phyloP scores from a whole-genome alignment of 2,113 vertebrate genomes.

The Hippopotamus amphibius region DNA sequence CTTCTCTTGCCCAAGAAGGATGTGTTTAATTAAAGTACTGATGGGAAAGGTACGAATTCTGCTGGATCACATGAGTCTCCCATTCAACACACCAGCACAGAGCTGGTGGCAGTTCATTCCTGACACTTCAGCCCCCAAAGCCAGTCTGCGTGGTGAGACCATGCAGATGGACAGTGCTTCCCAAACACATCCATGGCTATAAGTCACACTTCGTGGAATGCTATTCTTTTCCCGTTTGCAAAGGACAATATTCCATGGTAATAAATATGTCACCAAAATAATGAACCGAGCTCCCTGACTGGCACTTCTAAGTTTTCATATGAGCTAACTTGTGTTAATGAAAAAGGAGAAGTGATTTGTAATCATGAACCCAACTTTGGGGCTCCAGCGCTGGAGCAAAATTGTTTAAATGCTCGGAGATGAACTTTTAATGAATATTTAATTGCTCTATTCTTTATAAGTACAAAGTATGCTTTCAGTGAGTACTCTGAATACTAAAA shows the following conservation, averaged over 20 bases:
- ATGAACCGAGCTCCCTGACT: slow-evolving; percentile 53
- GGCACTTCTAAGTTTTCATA: slow-evolving; percentile 50
- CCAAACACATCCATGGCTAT: neutral
- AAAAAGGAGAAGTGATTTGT: slow-evolving; percentile 59
- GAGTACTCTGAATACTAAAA: slow-evolving; percentile 48
- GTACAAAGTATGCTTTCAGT: slow-evolving; percentile 56
- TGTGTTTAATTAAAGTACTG: slow-evolving; percentile 78
- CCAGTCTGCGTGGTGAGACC: fast-evolving
- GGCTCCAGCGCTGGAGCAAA: slow-evolving; percentile 19
- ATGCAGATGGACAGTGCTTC: neutral
- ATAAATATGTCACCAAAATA: slow-evolving; percentile 64
- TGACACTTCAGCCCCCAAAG: neutral
- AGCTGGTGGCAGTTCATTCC: neutral
- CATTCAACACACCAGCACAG: neutral
- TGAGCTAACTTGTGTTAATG: slow-evolving; percentile 49
- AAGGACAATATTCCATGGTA: slow-evolving; percentile 4
- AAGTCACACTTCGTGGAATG: neutral
- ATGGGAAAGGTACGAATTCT: neutral
- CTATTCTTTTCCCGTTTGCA: slow-evolving; percentile 8
- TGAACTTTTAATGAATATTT: slow-evolving; percentile 75
- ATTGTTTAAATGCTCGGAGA: slow-evolving; percentile 58
- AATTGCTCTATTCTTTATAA: slow-evolving; percentile 73
- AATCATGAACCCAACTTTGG: slow-evolving; percentile 51
- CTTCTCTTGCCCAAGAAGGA: slow-evolving; percentile 74
- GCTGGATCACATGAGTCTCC: neutral